Base-by-base conservation (phyloP, 2,888 invertebrate species). In the Eupithecia subfuscata region DNA sequence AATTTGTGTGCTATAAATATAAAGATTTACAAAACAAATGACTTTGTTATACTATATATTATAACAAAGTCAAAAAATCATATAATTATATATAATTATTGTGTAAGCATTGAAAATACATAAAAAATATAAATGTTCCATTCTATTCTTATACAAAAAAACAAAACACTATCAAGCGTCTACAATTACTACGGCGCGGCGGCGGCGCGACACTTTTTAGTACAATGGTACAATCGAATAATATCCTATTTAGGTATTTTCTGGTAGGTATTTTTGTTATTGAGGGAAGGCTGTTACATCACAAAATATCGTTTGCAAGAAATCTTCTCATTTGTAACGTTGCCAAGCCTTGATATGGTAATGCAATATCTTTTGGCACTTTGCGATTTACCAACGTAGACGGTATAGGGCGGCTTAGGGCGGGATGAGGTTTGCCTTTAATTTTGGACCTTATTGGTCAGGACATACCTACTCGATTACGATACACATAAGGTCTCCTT, bases 301-400 rank as follows among this genome's bases (percentile, higher is more conserved):
- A 67, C 67, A 45, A 48, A 68, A 43, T 34, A 69, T 72, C 22
- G 40, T 52, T 65, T 43, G 48, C 48, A 22, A 37, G 30, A 71
- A 72, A 71, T 71, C 65, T 40, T 65, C 65, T 70, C 43, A 73
- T 77, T 77, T 77, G 74, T 77, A 75, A 70, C 74, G 25, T 22
- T 74, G 72, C 77, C 74, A 74, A 64, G 30, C 52, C 25, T 70
- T 48, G 63, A 63, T 76, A 71, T 75, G 69, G 70, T 69, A 64
- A 68, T 71, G 56, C 73, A 76, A 73, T 76, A 75, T 63, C 63
- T 77, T 68, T 64, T 45, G 73, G 73, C 67, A 70, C 71, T 64
- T 71, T 60, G 70, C 67, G 69, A 75, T 74, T 70, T 76, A 74
- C 73, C 48, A 64, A 52, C 75, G 65, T 79, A 48, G 56, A 12